A percentile compares a stretch with the other conserved stretches of the same genome.
Conservation (phyloP, 2,888 invertebrate genomes). For the Agrotis clavis region DNA sequence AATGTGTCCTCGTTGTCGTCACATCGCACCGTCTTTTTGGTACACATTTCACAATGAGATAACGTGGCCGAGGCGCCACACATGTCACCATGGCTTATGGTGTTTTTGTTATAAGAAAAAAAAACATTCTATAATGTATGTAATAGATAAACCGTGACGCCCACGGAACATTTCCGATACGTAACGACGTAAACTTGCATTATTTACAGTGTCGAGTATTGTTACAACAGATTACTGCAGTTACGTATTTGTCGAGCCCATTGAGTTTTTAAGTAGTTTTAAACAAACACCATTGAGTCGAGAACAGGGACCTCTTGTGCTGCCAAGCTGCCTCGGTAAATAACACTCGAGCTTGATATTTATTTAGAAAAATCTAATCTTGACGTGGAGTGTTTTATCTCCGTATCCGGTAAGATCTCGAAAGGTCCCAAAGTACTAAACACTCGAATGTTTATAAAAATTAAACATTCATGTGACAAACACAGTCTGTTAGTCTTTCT, state of each 20-base stretch:
- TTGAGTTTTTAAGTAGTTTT: slow-evolving; percentile 85
- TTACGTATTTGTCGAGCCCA: slow-evolving; percentile 81
- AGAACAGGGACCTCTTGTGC: slow-evolving; percentile 82
- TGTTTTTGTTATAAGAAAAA: slow-evolving; percentile 65
- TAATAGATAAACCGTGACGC: slow-evolving; percentile 69
- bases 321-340: slow-evolving; percentile 78
- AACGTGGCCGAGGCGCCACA: slow-evolving; percentile 63
- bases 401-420: slow-evolving; percentile 80
- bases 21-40: slow-evolving; percentile 56
- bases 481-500: slow-evolving; percentile 79
- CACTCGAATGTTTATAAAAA: slow-evolving; percentile 72
- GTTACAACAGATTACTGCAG: slow-evolving; percentile 83
- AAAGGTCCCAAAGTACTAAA: slow-evolving; percentile 67
- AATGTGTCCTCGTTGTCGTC: slow-evolving; percentile 62
- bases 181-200: slow-evolving; percentile 62
- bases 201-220: slow-evolving; percentile 76
- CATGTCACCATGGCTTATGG: slow-evolving; percentile 63
- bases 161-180: slow-evolving; percentile 64
- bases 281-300: slow-evolving; percentile 86
- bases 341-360: slow-evolving; percentile 77
- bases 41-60: slow-evolving; percentile 67
- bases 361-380: slow-evolving; percentile 86
- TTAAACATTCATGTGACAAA: slow-evolving; percentile 73
- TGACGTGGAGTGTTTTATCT: slow-evolving; percentile 83
- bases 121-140: slow-evolving; percentile 62